Evolutionary conservation across 2,797 vertebrate species (phyloP), one percentile per base, ranked within the genome.

Genomic region (Ctenochaetus hawaiiensis): DNA sequence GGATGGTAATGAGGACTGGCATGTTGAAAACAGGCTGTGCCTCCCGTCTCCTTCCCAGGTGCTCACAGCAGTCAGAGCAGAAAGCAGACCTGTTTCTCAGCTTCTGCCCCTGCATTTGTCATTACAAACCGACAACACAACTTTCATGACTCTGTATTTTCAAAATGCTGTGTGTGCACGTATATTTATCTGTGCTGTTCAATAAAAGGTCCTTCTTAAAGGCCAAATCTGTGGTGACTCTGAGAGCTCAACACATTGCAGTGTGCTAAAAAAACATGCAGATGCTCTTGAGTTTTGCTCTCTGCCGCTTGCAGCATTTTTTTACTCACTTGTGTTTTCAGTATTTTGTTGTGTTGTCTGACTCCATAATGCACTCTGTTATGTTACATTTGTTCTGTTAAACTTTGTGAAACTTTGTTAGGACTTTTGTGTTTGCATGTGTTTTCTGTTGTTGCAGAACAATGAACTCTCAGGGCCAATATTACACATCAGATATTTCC

Each of bases 1-100:
- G 87, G 87, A 93, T 89, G 87, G 78, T 93, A 95, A 95, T 93
- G 88, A 93, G 91, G 82, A 91, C 89, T 91, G 94, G 84, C 93
- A 87, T 85, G 84, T 81, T 81, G 86, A 90, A 94, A 94, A 91
- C 88, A 89, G 88, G 78, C 84, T 85, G 82, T 71, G 89, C 83
- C 84, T 87, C 88, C 87, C 58, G 68, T 85, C 86, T 90, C 84
- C 84, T 93, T 91, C 93, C 90, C 85, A 86, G 93, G 89, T 92
- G 77, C 87, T 72, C 49, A 73, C 69, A 70, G 58, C 74, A 73
- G 81, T 78, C 79, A 22, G 74, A 59, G 79, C 75, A 82, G 76
- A 87, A 76, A 87, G 69, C 79, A 59, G 74, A 57, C 80, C 70
- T 22, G 54, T 64, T 87, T 87, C 79, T 85, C 62, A 26, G 75